phyloP scores from a whole-genome alignment of 2,888 invertebrate genomes.

The Holacanthella duospinosa region DNA sequence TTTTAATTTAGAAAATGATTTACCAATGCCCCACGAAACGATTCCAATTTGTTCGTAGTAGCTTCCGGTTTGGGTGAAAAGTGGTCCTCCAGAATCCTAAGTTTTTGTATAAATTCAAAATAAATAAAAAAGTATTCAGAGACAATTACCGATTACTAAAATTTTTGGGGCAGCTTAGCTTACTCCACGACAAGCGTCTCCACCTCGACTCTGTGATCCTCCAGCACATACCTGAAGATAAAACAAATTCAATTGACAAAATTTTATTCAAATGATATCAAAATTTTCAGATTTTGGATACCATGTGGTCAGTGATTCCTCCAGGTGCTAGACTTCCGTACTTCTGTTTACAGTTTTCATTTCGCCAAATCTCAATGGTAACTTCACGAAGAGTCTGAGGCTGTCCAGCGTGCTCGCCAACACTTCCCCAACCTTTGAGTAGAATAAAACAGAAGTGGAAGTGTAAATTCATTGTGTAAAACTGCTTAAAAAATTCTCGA shows the following conservation, averaged over 20 bases:
- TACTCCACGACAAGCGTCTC: no score
- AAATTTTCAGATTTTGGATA: slow-evolving; percentile 13
- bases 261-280: not conserved
- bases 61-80: not conserved
- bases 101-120: not conserved
- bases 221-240: no score
- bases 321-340: slow-evolving; percentile 80
- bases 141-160: not conserved
- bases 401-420: slow-evolving; percentile 16
- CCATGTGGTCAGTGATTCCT: slow-evolving; percentile 59
- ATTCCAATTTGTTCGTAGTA: slow-evolving; percentile 14
- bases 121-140: not conserved
- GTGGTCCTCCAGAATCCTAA: slow-evolving; percentile 56
- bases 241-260: no score
- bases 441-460: no score
- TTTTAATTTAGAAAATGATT: not conserved
- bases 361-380: slow-evolving; percentile 71
- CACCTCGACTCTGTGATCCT: no score
- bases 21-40: slow-evolving; percentile 14
- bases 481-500: no score
- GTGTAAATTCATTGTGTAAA: no score
- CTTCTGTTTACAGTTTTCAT: slow-evolving; percentile 62
- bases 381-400: slow-evolving; percentile 45
- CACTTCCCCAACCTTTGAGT: slow-evolving; percentile 78
- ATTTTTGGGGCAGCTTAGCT: no score